Evolutionary conservation across 2,888 invertebrate genomes (phyloP).

Genomic region (Epistrophe grossulariae): DNA sequence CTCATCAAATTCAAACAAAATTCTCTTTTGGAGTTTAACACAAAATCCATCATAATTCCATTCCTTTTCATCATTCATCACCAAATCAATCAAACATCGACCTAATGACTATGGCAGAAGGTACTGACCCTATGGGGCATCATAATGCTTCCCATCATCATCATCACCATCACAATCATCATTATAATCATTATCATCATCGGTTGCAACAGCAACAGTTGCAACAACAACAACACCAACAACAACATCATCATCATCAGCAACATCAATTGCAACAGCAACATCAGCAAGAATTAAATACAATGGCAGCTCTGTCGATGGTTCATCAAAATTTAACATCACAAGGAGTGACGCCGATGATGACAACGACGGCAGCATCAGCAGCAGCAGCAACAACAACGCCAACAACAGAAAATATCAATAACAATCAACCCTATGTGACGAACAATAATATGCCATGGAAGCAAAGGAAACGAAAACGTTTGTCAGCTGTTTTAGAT

Average conservation of each 20-base stretch:
- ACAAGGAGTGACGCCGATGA: conserved; percentile 43
- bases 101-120: conserved; percentile 91
- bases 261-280: conserved; percentile 78
- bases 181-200: conserved; percentile 69
- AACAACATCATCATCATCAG: conserved; percentile 78
- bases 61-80: conserved; percentile 58
- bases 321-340: conserved; percentile 63
- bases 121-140: conserved; percentile 87
- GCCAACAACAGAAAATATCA: conserved; percentile 80
- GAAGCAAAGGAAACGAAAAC: conserved; percentile 90
- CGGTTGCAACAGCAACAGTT: conserved; percentile 78
- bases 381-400: conserved; percentile 56
- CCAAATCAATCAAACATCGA: conserved; percentile 66
- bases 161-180: conserved; percentile 80
- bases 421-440: conserved; percentile 87
- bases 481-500: conserved; percentile 92
- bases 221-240: conserved; percentile 77
- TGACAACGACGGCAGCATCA: conserved; percentile 66
- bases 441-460: conserved; percentile 87
- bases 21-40: conserved; percentile 9
- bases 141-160: conserved; percentile 81
- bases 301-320: conserved; percentile 79
- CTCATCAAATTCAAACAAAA: not conserved
- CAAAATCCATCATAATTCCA: conserved; percentile 22
- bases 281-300: conserved; percentile 79